Conservation (phyloP, 2,797 vertebrate species). For the Sebastes itinus region DNA sequence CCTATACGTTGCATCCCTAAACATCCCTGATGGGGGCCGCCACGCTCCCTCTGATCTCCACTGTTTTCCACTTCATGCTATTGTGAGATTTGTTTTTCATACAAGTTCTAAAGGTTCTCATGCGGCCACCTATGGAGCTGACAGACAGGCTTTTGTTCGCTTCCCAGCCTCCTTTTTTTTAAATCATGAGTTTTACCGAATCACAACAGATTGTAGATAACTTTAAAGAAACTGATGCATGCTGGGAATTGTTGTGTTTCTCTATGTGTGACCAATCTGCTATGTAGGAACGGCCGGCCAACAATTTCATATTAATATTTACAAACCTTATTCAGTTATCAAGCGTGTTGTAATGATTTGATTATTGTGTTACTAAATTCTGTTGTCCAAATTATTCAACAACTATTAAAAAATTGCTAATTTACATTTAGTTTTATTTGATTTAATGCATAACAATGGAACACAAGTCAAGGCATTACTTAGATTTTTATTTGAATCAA, state of each 20-base stretch:
- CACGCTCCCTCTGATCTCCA: constrained; percentile 56
- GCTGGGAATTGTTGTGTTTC: not conserved
- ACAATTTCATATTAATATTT: not conserved
- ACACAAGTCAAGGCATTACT: not conserved
- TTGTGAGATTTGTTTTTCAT: constrained; percentile 74
- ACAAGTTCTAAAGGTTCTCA: constrained; percentile 31
- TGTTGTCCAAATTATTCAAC: not conserved
- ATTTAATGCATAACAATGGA: not conserved
- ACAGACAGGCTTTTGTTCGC: constrained; percentile 35
- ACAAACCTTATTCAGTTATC: not conserved
- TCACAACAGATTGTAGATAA: not conserved
- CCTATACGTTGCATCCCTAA: constrained; percentile 26
- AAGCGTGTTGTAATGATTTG: not conserved
- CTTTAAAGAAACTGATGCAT: not conserved
- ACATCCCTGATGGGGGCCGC: constrained; percentile 47
- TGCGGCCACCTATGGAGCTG: constrained; percentile 50
- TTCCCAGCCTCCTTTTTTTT: not conserved
- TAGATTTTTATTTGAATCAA: not conserved
- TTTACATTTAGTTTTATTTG: not conserved
- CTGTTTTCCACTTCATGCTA: constrained; percentile 52
- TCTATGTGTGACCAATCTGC: not conserved
- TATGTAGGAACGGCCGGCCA: not conserved
- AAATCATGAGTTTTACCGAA: not conserved
- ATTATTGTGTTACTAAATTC: not conserved
- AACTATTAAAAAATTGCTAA: not conserved